phyloP scores from a whole-genome alignment of 2,113 vertebrate species.

The Ovibos moschatus region DNA sequence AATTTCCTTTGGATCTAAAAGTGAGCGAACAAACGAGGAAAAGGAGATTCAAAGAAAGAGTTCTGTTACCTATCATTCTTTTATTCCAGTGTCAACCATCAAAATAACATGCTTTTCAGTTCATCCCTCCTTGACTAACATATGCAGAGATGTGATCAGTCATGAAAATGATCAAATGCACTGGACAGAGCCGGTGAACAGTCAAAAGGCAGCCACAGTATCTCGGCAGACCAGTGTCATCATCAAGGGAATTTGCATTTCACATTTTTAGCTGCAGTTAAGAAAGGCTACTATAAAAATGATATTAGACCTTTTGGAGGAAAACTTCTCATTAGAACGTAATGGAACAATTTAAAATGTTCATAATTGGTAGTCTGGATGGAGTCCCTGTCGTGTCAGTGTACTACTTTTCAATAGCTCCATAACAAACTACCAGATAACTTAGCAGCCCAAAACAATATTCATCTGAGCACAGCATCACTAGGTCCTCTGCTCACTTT shows the following conservation, averaged over 20 bases:
- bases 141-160: background rate
- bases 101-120: background rate
- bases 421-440: background rate
- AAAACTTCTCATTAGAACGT: background rate
- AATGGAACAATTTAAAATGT: background rate
- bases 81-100: background rate
- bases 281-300: background rate
- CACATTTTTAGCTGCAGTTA: background rate
- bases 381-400: background rate
- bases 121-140: background rate
- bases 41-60: background rate
- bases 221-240: background rate
- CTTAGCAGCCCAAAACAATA: background rate
- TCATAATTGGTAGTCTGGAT: background rate
- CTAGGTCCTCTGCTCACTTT: background rate
- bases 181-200: background rate
- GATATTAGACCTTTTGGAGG: background rate
- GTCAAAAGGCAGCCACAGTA: background rate
- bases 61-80: background rate
- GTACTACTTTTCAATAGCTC: background rate
- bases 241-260: background rate
- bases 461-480: background rate
- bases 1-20: background rate
- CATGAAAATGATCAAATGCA: background rate
- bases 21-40: background rate